These are phyloP conservation scores for Hesperia comma DNA, from an alignment of 2,888 invertebrate species.

Conservation along the genomic window DNA sequence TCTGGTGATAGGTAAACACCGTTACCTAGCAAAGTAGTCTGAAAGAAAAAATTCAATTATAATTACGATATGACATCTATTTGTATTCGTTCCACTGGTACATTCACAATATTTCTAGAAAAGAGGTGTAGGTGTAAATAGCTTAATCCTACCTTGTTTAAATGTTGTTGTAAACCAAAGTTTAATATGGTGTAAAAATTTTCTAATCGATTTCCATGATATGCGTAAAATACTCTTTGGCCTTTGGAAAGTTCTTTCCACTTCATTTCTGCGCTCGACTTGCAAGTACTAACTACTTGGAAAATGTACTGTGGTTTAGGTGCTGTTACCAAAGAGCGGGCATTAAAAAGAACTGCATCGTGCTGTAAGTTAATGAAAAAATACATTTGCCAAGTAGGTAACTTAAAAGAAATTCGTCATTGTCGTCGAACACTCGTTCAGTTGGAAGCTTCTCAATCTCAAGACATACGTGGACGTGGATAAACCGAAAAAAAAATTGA, in stretches of 20 bases:
- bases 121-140: background rate
- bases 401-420: no score
- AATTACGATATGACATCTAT: no score
- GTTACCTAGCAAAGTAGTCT: conserved; percentile 87
- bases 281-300: conserved; percentile 83
- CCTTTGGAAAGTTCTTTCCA: conserved; percentile 84
- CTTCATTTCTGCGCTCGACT: conserved; percentile 82
- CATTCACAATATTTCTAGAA: background rate
- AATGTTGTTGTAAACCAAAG: conserved; percentile 89
- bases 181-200: conserved; percentile 92
- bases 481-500: no score
- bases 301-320: conserved; percentile 87
- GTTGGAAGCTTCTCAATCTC: no score
- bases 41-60: conserved; percentile 40
- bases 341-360: conserved; percentile 79
- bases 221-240: conserved; percentile 86
- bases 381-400: no score
- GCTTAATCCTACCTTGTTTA: conserved; percentile 81
- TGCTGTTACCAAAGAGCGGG: conserved; percentile 70
- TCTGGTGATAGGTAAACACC: conserved; percentile 91
- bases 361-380: conserved; percentile 68
- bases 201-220: conserved; percentile 91
- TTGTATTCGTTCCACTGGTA: no score
- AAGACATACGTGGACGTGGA: no score
- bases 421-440: no score